These are phyloP conservation scores for Hipparchia semele DNA, from an alignment of 2,888 invertebrate genomes.

Conservation along the genomic window DNA sequence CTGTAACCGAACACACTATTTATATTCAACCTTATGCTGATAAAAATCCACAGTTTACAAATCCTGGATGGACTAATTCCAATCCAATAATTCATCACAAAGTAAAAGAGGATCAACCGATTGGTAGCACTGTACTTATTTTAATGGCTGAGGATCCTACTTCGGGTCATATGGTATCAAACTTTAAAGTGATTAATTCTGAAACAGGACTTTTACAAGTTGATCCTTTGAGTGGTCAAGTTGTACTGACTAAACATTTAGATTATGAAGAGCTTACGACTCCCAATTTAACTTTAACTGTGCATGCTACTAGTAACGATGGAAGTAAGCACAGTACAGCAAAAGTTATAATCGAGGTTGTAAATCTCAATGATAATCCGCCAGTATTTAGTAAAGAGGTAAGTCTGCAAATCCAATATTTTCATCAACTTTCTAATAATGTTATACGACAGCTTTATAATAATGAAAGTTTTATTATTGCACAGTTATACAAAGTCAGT, in stretches of 20 bases:
- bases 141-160: constrained; percentile 88
- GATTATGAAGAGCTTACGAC: constrained; percentile 89
- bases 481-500: constrained; percentile 86
- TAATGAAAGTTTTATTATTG: not conserved
- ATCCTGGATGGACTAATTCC: constrained; percentile 88
- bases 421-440: not conserved
- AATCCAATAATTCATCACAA: constrained; percentile 86
- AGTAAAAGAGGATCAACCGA: constrained; percentile 89
- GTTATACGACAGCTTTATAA: not conserved
- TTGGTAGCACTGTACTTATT: constrained; percentile 86
- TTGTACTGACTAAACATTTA: constrained; percentile 87
- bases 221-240: constrained; percentile 87
- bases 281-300: constrained; percentile 82
- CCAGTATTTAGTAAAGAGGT: constrained; percentile 87
- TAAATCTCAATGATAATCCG: constrained; percentile 90
- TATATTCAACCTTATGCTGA: constrained; percentile 91
- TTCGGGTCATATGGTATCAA: constrained; percentile 84
- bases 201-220: constrained; percentile 82
- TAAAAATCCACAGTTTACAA: constrained; percentile 89
- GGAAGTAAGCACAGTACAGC: constrained; percentile 85
- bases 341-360: constrained; percentile 86
- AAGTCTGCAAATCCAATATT: constrained; percentile 38
- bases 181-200: constrained; percentile 82
- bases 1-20: constrained; percentile 87
- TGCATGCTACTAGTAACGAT: constrained; percentile 80